A percentile compares a stretch with the other conserved stretches of the same genome.
Conservation (phyloP, 2,888 invertebrate genomes). For the Napeogenes sylphis region DNA sequence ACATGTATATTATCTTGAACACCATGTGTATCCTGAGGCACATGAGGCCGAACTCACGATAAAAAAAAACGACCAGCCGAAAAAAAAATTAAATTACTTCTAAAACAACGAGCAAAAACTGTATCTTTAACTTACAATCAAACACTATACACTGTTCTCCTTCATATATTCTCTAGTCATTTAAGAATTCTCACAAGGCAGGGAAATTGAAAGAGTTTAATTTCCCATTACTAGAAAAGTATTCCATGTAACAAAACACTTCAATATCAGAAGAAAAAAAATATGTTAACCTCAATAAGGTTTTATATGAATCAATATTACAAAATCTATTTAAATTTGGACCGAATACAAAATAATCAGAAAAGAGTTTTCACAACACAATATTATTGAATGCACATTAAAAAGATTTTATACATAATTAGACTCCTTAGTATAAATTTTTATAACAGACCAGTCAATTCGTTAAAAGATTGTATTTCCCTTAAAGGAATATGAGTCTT, state of each 20-base stretch:
- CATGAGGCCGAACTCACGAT: conserved; percentile 20
- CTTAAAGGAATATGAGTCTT: conserved; percentile 17
- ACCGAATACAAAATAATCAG: conserved; percentile 8
- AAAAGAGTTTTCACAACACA: conserved; percentile 8
- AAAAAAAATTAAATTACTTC: conserved; percentile 51
- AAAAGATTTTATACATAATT: conserved; percentile 8
- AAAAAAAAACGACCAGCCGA: conserved; percentile 42
- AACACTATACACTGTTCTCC: conserved; percentile 62
- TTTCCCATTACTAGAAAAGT: not conserved
- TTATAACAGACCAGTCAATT: conserved; percentile 5
- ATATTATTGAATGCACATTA: conserved; percentile 8
- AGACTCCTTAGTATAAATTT: not conserved
- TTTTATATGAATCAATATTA: not conserved
- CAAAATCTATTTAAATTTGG: conserved; percentile 16
- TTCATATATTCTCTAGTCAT: conserved; percentile 30
- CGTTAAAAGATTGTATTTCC: conserved; percentile 8
- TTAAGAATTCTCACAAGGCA: too few relatives aligned
- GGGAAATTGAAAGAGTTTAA: too few relatives aligned
- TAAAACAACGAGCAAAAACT: conserved; percentile 61
- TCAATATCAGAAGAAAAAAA: conserved; percentile 5
- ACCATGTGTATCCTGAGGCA: conserved; percentile 21
- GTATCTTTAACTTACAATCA: conserved; percentile 50
- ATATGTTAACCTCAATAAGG: conserved; percentile 4
- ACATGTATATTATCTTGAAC: not conserved
- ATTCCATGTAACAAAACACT: not conserved